Evolutionary conservation across 2,113 vertebrate genomes (phyloP), one percentile per base, ranked within the genome.

Genomic region (Nanger granti): DNA sequence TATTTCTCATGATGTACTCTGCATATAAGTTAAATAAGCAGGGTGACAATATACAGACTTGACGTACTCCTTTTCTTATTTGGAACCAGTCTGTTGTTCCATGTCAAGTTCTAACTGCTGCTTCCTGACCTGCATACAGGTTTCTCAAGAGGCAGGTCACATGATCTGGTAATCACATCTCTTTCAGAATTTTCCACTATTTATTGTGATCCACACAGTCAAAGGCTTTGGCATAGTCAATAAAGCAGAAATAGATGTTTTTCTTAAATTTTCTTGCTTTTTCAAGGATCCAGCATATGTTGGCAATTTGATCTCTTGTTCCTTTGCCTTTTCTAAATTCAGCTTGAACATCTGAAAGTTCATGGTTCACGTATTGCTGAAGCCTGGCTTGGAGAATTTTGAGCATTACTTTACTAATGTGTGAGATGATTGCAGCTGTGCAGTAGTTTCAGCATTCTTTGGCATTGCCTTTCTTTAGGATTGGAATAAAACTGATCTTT

Each of bases 281-380:
- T 69, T n/a, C 17, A 20, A 20, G 8, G 8, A 69, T 69, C 17
- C 17, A 20, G 34, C 1, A 4, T 2, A n/a, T 69, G 34, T 20
- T 69, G 64, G 17, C 8, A 69, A 20, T 69, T 69, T 69, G 34
- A n/a, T n/a, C 17, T n/a, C 64, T n/a, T 17, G 34, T 69, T 69
- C 34, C 34, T 69, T 17, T 69, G 17, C 8, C 8, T 69, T 69
- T n/a, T 4, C 34, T n/a, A 20, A 69, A 69, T 20, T 34, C 64
- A 69, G 64, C 4, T 69, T n/a, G 64, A 69, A n/a, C 17, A 69
- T n/a, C 17, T n/a, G 34, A 3, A 69, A 69, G 17, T 9, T 69
- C 34, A 69, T 0, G 0, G 4, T 69, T 69, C 64, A n/a, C 4
- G 17, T n/a, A n/a, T n/a, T 69, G 15, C 1, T 69, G 34, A n/a